Evolutionary conservation across 2,113 vertebrate genomes (phyloP), one percentile per base, ranked within the genome.

Genomic region (Regulus satrapa): DNA sequence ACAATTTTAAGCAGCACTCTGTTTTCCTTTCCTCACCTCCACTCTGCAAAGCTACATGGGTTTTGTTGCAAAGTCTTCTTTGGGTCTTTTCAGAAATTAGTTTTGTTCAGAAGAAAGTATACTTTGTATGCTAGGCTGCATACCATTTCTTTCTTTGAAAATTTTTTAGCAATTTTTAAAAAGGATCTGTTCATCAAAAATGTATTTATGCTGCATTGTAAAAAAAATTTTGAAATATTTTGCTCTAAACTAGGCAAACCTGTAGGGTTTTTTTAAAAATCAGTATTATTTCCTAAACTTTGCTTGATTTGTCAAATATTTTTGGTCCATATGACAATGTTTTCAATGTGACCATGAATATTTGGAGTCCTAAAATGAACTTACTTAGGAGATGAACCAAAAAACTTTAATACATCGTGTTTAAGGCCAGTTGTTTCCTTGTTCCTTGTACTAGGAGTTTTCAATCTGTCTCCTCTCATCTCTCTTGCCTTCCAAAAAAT

Each of bases 91-190:
- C 31, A 63, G 18, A 78, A 76, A 43, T 14, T 9, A 0, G 1
- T 71, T 75, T 71, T 5, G n/a, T 25, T 12, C 5, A 6, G 6
- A 3, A 9, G 34, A 11, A 34, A 4, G 5, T 8, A 10, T 3
- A 23, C 10, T 16, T 59, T 88, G 85, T 49, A 16, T 2, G 2
- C 48, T 32, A 63, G 18, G 12, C 26, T 76, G 6, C 18, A 62
- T 45, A 31, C 5, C 0, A 18, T 23, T 46, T 43, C 54, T 74
- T 54, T 4, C 9, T 72, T 55, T 43, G 23, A 62, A 71, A 25
- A 4, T 7, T 79, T 54, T 25, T 4, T 67, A 41, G 49, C 0
- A 5, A 0, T 5, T 21, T 31, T 48, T 74, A 23, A 32, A 13
- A 68, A 79, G 3, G 51, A 52, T 59, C 9, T 45, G 3, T 14